Base-by-base conservation (phyloP, 2,113 vertebrate species). In the Callocephalon fimbriatum region DNA sequence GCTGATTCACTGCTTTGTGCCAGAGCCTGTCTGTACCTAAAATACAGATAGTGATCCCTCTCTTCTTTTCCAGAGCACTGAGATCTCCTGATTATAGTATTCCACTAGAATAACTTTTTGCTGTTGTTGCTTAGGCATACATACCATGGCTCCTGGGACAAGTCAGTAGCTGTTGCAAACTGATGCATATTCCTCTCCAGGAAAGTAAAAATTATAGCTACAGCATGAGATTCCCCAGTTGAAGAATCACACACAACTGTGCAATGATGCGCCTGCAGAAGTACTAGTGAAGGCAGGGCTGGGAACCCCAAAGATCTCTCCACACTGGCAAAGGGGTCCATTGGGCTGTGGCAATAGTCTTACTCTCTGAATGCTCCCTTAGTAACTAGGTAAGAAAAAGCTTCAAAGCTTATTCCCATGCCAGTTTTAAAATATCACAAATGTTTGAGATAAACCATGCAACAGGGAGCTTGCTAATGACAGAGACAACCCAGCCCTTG, bases 181-280 rank as follows among this genome's bases (percentile, higher is more conserved):
- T 10, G 65, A 63, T n/a, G 25, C 1, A 3, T 23, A n/a, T 32
- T 61, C 42, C 19, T n/a, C n/a, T 45, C 22, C 37, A 61, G 5
- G 25, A 56, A 91, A 76, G 21, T 31, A 31, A 82, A 38, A 73
- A 53, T 18, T 5, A 12, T 6, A 92, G 54, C 18, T 84, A 53
- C 12, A 35, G 42, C 32, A 62, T 4, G 17, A 89, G 38, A 66
- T 63, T 87, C 12, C 22, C 58, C 40, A 88, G 48, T 2, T 66
- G 53, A n/a, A 66, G 50, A 90, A 70, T 29, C 48, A 47, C 48
- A 37, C 12, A 84, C 50, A 74, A 40, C 19, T 4, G 29, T 45
- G 27, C 12, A 14, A 40, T 0, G 1, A 66, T 1, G 4, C 0
- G 2, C 58, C 22, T 58, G 51, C 27, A 47, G 35, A 87, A 61